phyloP scores from a whole-genome alignment of 2,113 vertebrate species.

The Odontesthes bonariensis region DNA sequence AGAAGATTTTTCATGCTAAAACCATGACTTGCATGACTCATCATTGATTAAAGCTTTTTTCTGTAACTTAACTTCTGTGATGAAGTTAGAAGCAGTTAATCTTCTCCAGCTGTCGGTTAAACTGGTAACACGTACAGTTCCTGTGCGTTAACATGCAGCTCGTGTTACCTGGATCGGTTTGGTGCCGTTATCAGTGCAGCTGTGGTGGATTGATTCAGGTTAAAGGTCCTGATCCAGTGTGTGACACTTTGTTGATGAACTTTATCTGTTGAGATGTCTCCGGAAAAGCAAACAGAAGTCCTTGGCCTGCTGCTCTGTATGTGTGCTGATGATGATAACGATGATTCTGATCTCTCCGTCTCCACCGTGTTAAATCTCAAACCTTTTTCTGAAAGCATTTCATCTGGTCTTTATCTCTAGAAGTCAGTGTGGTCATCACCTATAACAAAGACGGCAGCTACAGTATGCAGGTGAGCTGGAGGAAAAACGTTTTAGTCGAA shows the following conservation, averaged over 20 bases:
- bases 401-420: constrained; percentile 72
- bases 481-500: background rate
- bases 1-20: background rate
- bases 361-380: background rate
- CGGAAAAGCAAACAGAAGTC: constrained; percentile 32
- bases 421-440: constrained; percentile 83
- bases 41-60: no score
- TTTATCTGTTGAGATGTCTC: constrained; percentile 29
- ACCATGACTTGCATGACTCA: background rate
- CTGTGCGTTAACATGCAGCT: no score
- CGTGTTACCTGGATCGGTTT: no score
- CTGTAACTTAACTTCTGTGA: background rate
- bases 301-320: constrained; percentile 6
- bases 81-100: no score
- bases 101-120: no score
- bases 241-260: constrained; percentile 41
- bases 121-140: no score
- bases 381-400: background rate
- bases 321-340: background rate
- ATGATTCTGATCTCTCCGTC: background rate
- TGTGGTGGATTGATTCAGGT: background rate
- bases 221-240: background rate
- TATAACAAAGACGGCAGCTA: constrained; percentile 92
- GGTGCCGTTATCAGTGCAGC: background rate
- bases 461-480: constrained; percentile 89